Base-by-base conservation (phyloP, 1,140 invertebrate genomes). In the Uloborus diversus region DNA sequence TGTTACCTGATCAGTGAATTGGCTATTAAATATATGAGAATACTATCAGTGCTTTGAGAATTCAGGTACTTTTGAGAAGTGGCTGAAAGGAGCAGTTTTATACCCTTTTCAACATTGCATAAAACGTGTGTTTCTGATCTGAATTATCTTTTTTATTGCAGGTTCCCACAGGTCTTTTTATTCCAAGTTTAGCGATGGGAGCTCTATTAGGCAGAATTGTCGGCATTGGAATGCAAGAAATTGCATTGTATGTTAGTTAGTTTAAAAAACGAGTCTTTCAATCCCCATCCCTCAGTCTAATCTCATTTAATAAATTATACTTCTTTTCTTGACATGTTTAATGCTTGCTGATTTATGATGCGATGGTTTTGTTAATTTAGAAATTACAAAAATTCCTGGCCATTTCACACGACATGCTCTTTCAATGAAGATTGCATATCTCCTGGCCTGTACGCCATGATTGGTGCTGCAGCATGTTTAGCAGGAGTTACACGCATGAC, bases 401-500 rank as follows among this genome's bases (percentile, higher is more conserved):
- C 73, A 27, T 76, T 76, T n/a, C 59, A 20, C 1, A 11, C 73
- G 9, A 61, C 73, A 5, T 76, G 73, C 28, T 23, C 47, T 14
- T 13, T 30, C 1, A 76, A 53, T 30, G 73, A 76, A 30, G 94
- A 95, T 87, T 99, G 96, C 87, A 97, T 99, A 78, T 99, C 96
- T 1, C 97, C 98, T 0, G 96, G 97, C 0, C 88, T 99, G n/a
- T 99, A 99, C 87, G 98, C 98, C 0, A 98, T 99, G 93, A 97
- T 99, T 17, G 98, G 98, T 0, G 98, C 98, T 9, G 97, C 97
- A 3, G 97, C 98, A 0, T 95, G 97, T 17, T 88, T 99, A 0
- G 98, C 98, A 1, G 98, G 98, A 3, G 96, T 99, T 14, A 99
- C 98, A 0, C 89, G 96, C 83, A 99, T 99, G 96, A 99, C 97